phyloP scores from a whole-genome alignment of 2,888 invertebrate genomes.

The Drosophila kanekoi region DNA sequence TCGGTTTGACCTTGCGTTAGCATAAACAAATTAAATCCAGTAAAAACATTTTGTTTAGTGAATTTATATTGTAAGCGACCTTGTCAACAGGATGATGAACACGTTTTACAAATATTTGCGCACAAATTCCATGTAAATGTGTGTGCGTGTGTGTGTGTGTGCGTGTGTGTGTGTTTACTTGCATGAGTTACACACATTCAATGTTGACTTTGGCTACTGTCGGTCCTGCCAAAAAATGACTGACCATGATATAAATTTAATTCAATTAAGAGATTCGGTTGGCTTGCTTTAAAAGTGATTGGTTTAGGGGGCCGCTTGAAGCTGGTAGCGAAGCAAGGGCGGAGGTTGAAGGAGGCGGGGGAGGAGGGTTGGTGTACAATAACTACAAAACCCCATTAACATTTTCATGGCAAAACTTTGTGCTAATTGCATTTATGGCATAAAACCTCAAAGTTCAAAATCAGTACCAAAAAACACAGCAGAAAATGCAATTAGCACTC shows the following conservation, averaged over 20 bases:
- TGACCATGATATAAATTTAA: constrained; percentile 52
- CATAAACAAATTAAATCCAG: constrained; percentile 66
- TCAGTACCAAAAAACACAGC: constrained; percentile 56
- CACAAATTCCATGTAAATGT: constrained; percentile 24
- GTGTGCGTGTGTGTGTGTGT: constrained; percentile 18
- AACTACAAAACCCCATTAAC: constrained; percentile 51
- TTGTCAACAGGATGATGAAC: constrained; percentile 77
- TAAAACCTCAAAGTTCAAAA: constrained; percentile 58
- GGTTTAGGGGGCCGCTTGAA: too few relatives aligned
- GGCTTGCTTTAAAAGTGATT: constrained; percentile 27
- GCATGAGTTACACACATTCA: constrained; percentile 27
- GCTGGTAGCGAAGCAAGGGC: background rate
- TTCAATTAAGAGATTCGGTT: constrained; percentile 53
- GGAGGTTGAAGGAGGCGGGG: background rate
- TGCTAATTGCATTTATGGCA: constrained; percentile 69
- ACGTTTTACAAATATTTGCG: constrained; percentile 71
- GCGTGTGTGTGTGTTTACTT: constrained; percentile 18
- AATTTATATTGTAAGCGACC: constrained; percentile 73
- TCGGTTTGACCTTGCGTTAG: constrained; percentile 36
- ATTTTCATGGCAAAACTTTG: constrained; percentile 61
- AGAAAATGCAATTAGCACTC: constrained; percentile 72
- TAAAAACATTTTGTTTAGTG: constrained; percentile 72
- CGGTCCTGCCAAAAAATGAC: constrained; percentile 6
- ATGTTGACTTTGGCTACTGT: constrained; percentile 48
- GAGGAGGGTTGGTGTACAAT: constrained; percentile 13